Conservation (phyloP, 1,140 invertebrate species). For the Meteorus sp. region DNA sequence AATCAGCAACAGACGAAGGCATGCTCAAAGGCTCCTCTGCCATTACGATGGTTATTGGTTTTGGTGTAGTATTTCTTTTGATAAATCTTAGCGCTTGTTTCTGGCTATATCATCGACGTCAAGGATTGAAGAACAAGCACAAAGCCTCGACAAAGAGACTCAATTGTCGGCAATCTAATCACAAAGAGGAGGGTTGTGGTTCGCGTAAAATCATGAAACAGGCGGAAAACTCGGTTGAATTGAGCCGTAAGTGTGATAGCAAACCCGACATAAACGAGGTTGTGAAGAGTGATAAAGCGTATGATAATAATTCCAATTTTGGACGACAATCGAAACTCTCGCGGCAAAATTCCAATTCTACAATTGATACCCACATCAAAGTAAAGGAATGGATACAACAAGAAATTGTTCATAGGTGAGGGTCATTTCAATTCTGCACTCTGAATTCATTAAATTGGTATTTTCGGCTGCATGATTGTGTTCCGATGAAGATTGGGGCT, state of each 20-base stretch:
- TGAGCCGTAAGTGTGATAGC: constrained; percentile 51
- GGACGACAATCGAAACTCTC: constrained; percentile 67
- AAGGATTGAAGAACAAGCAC: constrained; percentile 61
- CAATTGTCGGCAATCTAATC: constrained; percentile 51
- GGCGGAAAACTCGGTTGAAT: constrained; percentile 35
- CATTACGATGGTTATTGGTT: constrained; percentile 73
- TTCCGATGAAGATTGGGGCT: constrained; percentile 9
- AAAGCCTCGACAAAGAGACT: constrained; percentile 43
- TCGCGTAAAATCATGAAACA: constrained; percentile 38
- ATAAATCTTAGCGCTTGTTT: constrained; percentile 78
- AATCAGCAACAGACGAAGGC: constrained; percentile 20
- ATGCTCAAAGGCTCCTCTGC: constrained; percentile 53
- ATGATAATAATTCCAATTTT: constrained; percentile 67
- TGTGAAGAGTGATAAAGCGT: constrained; percentile 57
- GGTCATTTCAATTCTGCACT: neutral
- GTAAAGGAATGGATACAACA: constrained; percentile 83
- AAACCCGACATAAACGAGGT: constrained; percentile 54
- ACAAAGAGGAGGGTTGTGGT: constrained; percentile 38
- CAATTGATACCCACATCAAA: constrained; percentile 81
- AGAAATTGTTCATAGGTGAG: constrained; percentile 67
- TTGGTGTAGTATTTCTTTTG: constrained; percentile 78
- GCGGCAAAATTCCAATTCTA: constrained; percentile 74
- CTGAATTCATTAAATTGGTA: neutral
- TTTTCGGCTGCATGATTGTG: neutral
- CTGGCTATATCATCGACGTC: constrained; percentile 76